A percentile compares a stretch with the other conserved stretches of the same genome.
Evolutionary conservation across 2,797 vertebrate genomes (phyloP).

Genomic region (Lateolabrax maculatus): DNA sequence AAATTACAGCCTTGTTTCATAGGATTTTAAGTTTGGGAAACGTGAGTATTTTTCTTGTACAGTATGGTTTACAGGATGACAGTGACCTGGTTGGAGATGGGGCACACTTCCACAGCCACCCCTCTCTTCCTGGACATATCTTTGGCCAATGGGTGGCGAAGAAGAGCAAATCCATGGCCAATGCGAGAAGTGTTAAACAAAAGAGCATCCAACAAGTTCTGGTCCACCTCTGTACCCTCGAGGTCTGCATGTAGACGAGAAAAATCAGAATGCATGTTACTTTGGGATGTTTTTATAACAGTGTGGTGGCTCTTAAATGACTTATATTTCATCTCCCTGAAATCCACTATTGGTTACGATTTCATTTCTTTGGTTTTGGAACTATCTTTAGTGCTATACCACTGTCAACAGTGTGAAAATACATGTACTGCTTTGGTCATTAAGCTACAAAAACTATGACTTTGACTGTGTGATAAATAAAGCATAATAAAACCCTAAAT

Average conservation of each 20-base stretch:
- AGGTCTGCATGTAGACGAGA: conserved; percentile 48
- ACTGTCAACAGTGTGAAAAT: too few species aligned
- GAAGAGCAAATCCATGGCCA: conserved; percentile 92
- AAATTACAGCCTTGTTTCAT: neutral
- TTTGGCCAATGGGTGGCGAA: conserved; percentile 88
- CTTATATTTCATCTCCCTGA: neutral
- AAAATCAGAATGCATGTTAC: neutral
- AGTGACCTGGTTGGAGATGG: conserved; percentile 94
- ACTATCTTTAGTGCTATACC: too few species aligned
- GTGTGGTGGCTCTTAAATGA: neutral
- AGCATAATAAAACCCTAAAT: neutral
- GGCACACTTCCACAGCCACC: conserved; percentile 92
- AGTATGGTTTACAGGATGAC: neutral
- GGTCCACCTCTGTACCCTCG: conserved; percentile 81
- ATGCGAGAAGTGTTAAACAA: conserved; percentile 93
- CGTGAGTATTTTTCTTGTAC: neutral
- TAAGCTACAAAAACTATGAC: too few species aligned
- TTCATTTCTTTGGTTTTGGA: neutral
- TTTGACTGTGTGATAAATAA: neutral
- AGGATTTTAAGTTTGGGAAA: neutral
- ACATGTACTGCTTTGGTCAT: too few species aligned
- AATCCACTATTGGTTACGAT: neutral
- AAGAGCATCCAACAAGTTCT: conserved; percentile 91
- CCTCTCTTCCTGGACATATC: conserved; percentile 85
- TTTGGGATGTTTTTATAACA: neutral